Evolutionary conservation across 1,140 invertebrate species (phyloP), one percentile per base, ranked within the genome.

Genomic region (Asobara japonica): DNA sequence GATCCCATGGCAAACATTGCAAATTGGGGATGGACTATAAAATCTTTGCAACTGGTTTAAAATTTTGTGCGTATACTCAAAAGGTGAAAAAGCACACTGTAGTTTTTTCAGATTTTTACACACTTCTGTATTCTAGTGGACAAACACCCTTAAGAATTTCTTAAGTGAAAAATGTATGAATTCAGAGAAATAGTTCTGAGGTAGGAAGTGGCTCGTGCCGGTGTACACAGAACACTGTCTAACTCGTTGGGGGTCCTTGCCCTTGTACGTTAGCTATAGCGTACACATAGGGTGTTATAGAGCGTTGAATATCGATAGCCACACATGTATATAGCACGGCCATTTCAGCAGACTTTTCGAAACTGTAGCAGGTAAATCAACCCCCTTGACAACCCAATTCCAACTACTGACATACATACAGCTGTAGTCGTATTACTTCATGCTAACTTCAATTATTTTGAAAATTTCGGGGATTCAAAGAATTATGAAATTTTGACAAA

Each of bases 241-340:
- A 69, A 64, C 11, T 48, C n/a, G 60, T 66, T 72, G 83, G n/a
- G 78, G 84, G 84, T 86, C 84, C 84, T 86, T 86, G 84, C 84
- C 84, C 84, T 86, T 86, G 83, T 78, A 78, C 73, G 18, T 75
- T 65, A 56, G 65, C 71, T 76, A 76, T 71, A 76, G 68, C 62
- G 31, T 41, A 71, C 68, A 71, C 62, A 60, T 31, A 51, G 41
- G 18, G 74, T 72, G 72, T 73, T 67, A 73, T 82, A 81, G 80
- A 79, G 78, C 74, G 80, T 77, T 67, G 77, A 84, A 83, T 82
- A 84, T 86, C 83, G 83, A 86, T 84, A 86, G 80, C 79, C 74
- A 75, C 72, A 71, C 71, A 74, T 31, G 72, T 56, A 33, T 45
- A 72, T 7, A 69, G 71, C 60, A 51, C 16, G 13, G 31, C 65